Evolutionary conservation across 2,113 vertebrate species (phyloP).

Genomic region (Caranx melampygus): DNA sequence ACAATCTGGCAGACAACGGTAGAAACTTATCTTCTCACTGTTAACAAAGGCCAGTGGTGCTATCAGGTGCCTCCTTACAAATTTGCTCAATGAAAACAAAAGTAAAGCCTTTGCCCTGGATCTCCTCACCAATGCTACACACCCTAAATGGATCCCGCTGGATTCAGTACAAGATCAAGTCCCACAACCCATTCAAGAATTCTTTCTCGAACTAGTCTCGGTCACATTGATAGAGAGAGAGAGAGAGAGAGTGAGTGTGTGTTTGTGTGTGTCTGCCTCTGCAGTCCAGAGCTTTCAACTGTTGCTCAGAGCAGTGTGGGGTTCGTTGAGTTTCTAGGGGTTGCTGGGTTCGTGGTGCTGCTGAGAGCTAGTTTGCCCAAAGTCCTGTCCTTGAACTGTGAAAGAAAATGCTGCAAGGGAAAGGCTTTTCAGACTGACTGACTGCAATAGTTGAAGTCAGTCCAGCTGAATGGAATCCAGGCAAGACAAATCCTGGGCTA

Average conservation of each 20-base stretch:
- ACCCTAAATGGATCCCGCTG: constrained; percentile 57
- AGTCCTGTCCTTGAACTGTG: constrained; percentile 82
- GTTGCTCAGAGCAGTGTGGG: constrained; percentile 69
- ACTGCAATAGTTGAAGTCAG: constrained; percentile 76
- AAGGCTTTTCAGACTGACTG: constrained; percentile 77
- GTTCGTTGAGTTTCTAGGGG: constrained; percentile 79
- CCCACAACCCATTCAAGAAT: constrained; percentile 50
- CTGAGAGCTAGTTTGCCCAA: constrained; percentile 74
- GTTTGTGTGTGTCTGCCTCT: constrained; percentile 31
- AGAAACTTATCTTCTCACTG: constrained; percentile 63
- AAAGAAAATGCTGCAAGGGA: constrained; percentile 75
- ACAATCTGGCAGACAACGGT: constrained; percentile 38
- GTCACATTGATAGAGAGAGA: constrained; percentile 40
- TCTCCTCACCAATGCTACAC: constrained; percentile 62
- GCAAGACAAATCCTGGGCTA: constrained; percentile 73
- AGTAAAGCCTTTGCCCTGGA: constrained; percentile 64
- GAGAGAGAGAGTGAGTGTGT: neutral
- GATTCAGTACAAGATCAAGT: constrained; percentile 52
- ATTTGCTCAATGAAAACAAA: constrained; percentile 57
- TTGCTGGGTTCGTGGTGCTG: constrained; percentile 77
- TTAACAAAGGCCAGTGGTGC: constrained; percentile 57
- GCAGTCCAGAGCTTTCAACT: constrained; percentile 71
- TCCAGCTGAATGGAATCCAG: constrained; percentile 77
- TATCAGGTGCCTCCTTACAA: constrained; percentile 72
- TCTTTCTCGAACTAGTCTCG: constrained; percentile 47